Percentiles rank a stretch among this genome's conserved stretches.
phyloP scores from a whole-genome alignment of 2,797 vertebrate species.

The Pantherophis alleghaniensis region DNA sequence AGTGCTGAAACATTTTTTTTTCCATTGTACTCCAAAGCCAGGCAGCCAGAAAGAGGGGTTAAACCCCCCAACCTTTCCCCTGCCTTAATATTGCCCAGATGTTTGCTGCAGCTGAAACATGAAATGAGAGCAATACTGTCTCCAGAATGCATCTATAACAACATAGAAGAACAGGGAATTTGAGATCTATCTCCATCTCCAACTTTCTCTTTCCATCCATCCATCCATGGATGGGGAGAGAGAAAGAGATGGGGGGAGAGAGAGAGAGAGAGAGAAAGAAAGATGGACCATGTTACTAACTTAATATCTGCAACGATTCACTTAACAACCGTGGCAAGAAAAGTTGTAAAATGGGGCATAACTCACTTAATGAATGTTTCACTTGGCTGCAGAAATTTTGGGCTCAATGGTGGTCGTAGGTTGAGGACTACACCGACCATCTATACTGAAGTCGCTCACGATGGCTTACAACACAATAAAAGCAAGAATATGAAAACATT shows the following conservation, averaged over 20 bases:
- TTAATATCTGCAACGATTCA: neutral
- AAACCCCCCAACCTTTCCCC: neutral
- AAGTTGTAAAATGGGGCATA: neutral
- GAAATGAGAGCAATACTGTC: neutral
- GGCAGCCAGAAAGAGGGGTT: neutral
- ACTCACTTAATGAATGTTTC: neutral
- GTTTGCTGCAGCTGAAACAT: neutral
- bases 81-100: no score
- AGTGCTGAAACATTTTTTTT: neutral
- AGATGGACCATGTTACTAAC: neutral
- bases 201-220: no score
- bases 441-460: neutral
- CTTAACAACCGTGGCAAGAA: neutral
- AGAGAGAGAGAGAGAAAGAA: no score
- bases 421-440: neutral
- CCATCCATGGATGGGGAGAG: no score
- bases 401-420: neutral
- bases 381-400: neutral
- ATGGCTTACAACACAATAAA: neutral
- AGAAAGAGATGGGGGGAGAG: no score
- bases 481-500: neutral
- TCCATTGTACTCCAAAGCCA: neutral
- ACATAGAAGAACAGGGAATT: neutral
- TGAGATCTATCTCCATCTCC: neutral
- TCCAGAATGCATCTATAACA: neutral